phyloP scores from a whole-genome alignment of 2,888 invertebrate species.

The Rutpela maculata region DNA sequence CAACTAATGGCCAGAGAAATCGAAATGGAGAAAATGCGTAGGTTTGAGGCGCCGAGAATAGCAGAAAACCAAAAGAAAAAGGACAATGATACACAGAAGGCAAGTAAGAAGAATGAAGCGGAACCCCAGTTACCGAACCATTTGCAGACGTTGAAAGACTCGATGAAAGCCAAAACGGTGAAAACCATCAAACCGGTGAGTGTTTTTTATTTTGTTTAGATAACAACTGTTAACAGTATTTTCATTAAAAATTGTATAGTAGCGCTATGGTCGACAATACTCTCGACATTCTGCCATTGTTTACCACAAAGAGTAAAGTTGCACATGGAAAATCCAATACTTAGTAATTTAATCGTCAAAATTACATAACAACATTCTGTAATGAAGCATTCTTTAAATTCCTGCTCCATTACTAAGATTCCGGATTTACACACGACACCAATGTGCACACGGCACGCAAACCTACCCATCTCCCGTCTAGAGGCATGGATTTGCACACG shows the following conservation, averaged over 20 bases:
- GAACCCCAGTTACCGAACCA: slow-evolving; percentile 79
- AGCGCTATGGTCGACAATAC: too few species aligned
- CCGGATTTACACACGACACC: too few species aligned
- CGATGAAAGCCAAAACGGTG: slow-evolving; percentile 73
- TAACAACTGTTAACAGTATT: background rate
- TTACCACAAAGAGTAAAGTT: too few species aligned
- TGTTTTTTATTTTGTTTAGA: slow-evolving; percentile 2
- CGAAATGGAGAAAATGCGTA: slow-evolving; percentile 83
- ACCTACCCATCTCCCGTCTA: too few species aligned
- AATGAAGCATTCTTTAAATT: too few species aligned
- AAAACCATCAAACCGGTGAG: slow-evolving; percentile 43
- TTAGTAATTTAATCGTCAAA: too few species aligned
- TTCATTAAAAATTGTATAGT: background rate
- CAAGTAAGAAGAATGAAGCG: slow-evolving; percentile 57
- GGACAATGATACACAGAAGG: slow-evolving; percentile 23
- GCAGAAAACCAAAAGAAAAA: slow-evolving; percentile 69
- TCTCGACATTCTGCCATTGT: too few species aligned
- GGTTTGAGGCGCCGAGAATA: slow-evolving; percentile 50
- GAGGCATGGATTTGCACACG: too few species aligned
- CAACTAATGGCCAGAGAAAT: slow-evolving; percentile 90
- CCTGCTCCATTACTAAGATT: too few species aligned
- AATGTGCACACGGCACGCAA: too few species aligned
- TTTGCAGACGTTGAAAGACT: slow-evolving; percentile 80
- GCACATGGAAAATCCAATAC: too few species aligned
- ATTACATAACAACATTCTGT: too few species aligned